These are phyloP conservation scores for Podarcis lilfordi DNA, from an alignment of 2,797 vertebrate genomes.

Conservation along the genomic window DNA sequence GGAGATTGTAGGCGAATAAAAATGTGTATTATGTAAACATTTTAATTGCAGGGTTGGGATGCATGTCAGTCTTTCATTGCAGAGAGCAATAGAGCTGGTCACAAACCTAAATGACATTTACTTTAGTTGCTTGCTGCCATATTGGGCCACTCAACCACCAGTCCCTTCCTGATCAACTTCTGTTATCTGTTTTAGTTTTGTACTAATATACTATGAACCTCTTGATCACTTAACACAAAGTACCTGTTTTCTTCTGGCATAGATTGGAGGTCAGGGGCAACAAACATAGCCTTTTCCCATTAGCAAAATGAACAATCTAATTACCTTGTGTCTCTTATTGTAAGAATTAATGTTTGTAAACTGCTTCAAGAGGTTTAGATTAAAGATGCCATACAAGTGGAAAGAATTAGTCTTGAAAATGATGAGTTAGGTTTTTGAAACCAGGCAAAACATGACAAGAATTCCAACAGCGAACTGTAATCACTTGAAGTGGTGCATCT, in stretches of 20 bases:
- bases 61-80: no score
- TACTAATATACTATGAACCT: not conserved
- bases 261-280: not conserved
- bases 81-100: not conserved
- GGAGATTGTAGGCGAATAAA: not conserved
- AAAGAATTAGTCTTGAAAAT: conserved; percentile 40
- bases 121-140: not conserved
- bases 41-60: not conserved
- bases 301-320: conserved; percentile 22
- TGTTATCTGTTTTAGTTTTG: not conserved
- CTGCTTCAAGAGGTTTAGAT: conserved; percentile 43
- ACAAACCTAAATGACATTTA: not conserved
- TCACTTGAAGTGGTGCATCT: conserved; percentile 40
- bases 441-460: conserved; percentile 43
- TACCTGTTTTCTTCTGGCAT: not conserved
- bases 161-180: not conserved
- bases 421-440: conserved; percentile 30
- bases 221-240: not conserved
- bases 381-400: conserved; percentile 45
- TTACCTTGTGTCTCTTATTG: conserved; percentile 35
- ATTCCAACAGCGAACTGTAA: conserved; percentile 42
- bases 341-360: conserved; percentile 48
- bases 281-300: not conserved
- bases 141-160: not conserved
- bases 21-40: not conserved